A percentile compares a stretch with the other conserved stretches of the same genome.
Evolutionary conservation across 2,113 vertebrate species (phyloP).

Genomic region (Arvicanthis niloticus): DNA sequence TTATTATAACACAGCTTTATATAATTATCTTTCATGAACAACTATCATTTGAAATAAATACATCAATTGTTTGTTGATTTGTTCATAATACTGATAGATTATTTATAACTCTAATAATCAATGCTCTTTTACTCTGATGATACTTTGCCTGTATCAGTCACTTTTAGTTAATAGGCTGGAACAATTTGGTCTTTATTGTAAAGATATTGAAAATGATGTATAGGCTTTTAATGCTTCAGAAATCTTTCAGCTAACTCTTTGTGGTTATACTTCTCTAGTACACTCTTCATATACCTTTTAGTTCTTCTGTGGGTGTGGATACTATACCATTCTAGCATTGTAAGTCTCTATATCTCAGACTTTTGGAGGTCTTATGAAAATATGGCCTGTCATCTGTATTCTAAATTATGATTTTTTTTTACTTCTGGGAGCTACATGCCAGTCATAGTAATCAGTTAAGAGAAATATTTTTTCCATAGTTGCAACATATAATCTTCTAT

Average conservation of each 20-base stretch:
- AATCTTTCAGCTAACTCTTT: background rate
- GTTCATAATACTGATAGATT: background rate
- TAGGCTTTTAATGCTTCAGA: background rate
- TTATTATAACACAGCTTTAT: background rate
- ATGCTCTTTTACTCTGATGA: background rate
- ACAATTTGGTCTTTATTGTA: background rate
- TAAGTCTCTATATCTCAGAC: accelerated
- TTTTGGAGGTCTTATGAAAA: background rate
- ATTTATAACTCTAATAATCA: background rate
- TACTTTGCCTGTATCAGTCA: background rate
- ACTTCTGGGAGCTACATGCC: background rate
- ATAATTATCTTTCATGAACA: background rate
- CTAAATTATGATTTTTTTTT: background rate
- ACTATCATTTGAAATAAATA: background rate
- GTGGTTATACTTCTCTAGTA: accelerated
- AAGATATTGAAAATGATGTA: background rate
- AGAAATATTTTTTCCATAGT: background rate
- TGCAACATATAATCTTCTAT: background rate
- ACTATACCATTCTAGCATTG: no score
- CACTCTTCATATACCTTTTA: accelerated
- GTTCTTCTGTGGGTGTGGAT: background rate
- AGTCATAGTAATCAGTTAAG: background rate
- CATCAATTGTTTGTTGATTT: background rate
- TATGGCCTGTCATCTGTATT: background rate
- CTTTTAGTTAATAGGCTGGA: background rate